Evolutionary conservation across 1,140 invertebrate genomes (phyloP), one percentile per base, ranked within the genome.

Genomic region (Sycobia sp.): DNA sequence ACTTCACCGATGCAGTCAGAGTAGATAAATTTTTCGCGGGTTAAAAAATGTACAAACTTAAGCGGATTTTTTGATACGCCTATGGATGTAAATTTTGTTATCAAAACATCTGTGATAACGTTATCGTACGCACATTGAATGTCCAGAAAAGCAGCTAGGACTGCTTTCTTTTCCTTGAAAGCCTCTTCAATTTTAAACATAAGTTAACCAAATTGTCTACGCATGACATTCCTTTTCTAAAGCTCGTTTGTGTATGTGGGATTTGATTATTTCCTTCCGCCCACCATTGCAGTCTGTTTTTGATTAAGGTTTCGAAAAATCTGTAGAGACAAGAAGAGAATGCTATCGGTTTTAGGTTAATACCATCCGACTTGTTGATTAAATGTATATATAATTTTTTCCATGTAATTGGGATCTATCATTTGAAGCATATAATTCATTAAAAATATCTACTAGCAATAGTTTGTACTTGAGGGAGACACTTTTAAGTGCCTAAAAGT

Each of bases 321-420:
- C 69, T 71, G 23, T 44, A 59, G 0, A 43, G 4, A 20, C 66
- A 68, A n/a, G 66, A 59, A n/a, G 64, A 55, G 9, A 68, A 44
- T 5, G 62, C 55, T n/a, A 66, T 69, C 0, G 69, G 67, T 46
- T 59, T 47, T 3, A 61, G 41, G 11, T 43, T 58, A 8, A 38
- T 49, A 13, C 47, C 18, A 20, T 65, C 57, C 11, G 34, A 22
- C 18, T 63, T 65, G 3, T 54, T 39, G 4, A 65, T 67, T 29
- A 65, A 62, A 16, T 65, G 64, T n/a, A 66, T 29, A 16, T 55
- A 46, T 11, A 39, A 56, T 4, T 50, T 14, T 43, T 43, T 59
- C 68, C 65, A 67, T 9, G 34, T 25, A 2, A 36, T 32, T 3
- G 68, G 62, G 22, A n/a, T n/a, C 60, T 67, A 1, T 9, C 4